phyloP scores from a whole-genome alignment of 2,113 vertebrate species.

The Tenrec ecaudatus region DNA sequence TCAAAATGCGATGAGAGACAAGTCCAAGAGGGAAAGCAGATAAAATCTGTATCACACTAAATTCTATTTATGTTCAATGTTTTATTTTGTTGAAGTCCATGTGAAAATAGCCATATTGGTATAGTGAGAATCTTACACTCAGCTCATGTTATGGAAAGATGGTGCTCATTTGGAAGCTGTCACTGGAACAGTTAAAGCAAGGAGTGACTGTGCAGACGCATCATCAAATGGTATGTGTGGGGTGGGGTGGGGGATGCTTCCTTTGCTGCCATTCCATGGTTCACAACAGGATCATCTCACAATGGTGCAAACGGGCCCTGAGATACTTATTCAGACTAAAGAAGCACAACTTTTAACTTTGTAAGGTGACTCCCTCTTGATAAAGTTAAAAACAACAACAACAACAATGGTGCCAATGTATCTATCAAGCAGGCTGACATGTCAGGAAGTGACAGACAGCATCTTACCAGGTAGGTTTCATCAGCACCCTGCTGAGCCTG shows the following conservation, averaged over 20 bases:
- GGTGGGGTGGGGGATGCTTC: slow-evolving; percentile 22
- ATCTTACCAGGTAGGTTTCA: slow-evolving; percentile 34
- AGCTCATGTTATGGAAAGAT: slow-evolving; percentile 80
- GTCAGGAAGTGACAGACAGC: slow-evolving; percentile 18
- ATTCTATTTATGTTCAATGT: slow-evolving; percentile 84
- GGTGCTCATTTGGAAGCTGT: slow-evolving; percentile 84
- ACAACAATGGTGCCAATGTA: slow-evolving; percentile 42
- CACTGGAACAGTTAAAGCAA: slow-evolving; percentile 77
- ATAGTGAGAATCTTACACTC: slow-evolving; percentile 80
- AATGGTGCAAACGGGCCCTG: background rate
- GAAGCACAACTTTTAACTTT: slow-evolving; percentile 60
- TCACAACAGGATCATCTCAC: slow-evolving; percentile 64
- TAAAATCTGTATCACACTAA: slow-evolving; percentile 81
- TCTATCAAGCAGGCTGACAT: slow-evolving; percentile 44
- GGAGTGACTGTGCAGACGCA: slow-evolving; percentile 63
- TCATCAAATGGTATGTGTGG: slow-evolving; percentile 64
- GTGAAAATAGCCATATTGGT: slow-evolving; percentile 84
- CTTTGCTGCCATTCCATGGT: slow-evolving; percentile 63
- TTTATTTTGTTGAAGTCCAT: slow-evolving; percentile 85
- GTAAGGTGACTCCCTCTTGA: slow-evolving; percentile 59
- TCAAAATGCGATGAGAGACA: background rate
- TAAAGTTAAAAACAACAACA: slow-evolving; percentile 53
- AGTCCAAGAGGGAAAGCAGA: slow-evolving; percentile 72
- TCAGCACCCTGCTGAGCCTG: background rate
- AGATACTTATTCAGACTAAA: slow-evolving; percentile 64